These are phyloP conservation scores for Pseudanteris insignis DNA, from an alignment of 2,888 invertebrate species.

Conservation along the genomic window DNA sequence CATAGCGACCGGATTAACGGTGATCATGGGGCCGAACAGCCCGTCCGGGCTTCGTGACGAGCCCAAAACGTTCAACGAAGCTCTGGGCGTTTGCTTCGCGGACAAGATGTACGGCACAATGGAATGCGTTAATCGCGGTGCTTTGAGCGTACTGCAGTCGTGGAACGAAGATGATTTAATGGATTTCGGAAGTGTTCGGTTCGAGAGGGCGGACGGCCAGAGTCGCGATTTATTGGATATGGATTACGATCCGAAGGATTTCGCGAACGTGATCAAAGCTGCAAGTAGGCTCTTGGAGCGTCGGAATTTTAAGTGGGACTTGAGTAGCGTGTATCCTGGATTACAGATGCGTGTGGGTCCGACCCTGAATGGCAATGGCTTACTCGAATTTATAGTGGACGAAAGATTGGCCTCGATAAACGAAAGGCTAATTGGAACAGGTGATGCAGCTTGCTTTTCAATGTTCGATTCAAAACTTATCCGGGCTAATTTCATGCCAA, in stretches of 20 bases:
- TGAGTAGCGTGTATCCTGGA: conserved; percentile 79
- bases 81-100: conserved; percentile 54
- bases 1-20: conserved; percentile 54
- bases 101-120: conserved; percentile 51
- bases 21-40: conserved; percentile 56
- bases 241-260: conserved; percentile 79
- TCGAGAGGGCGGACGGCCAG: conserved; percentile 72
- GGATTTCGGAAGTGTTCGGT: conserved; percentile 72
- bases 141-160: conserved; percentile 73
- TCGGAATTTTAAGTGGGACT: conserved; percentile 79
- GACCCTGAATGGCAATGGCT: conserved; percentile 74
- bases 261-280: conserved; percentile 69
- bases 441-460: conserved; percentile 60
- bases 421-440: conserved; percentile 73
- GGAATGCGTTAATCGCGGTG: conserved; percentile 78
- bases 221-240: conserved; percentile 74
- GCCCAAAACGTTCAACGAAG: conserved; percentile 51
- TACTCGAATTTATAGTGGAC: conserved; percentile 80
- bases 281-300: conserved; percentile 70
- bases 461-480: background rate
- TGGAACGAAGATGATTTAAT: conserved; percentile 63
- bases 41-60: conserved; percentile 44
- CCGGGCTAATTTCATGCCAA: no score
- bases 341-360: conserved; percentile 80
- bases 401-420: conserved; percentile 53